Evolutionary conservation across 2,113 vertebrate species (phyloP), one percentile per base, ranked within the genome.

Genomic region (Coptodon bakossiorum): DNA sequence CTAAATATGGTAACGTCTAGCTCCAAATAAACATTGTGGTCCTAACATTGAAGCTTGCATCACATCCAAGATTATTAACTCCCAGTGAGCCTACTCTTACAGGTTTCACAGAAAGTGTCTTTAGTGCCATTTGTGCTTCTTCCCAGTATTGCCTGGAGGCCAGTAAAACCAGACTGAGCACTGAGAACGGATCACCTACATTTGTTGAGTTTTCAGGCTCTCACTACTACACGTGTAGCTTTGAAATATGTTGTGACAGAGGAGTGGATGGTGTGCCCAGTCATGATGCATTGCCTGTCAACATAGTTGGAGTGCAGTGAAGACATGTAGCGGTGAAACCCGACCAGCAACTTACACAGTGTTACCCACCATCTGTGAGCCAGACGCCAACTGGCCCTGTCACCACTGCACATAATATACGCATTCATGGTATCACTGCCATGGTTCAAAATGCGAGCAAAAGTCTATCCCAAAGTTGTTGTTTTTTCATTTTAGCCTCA

Each of bases 371-470:
- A 71, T 57, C 24, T 19, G 27, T 79, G 84, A 92, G 87, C 57
- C 90, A 89, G 85, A 86, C 80, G 59, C 91, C 93, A 92, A 91
- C 91, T 94, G 91, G 85, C 34, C 92, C 71, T 92, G 93, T 95
- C 92, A 90, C 83, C 90, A 80, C 89, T 31, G 31, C 7, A n/a
- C 63, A 81, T 24, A 27, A 84, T 82, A 87, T 83, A 80, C 84
- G 84, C 83, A 80, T 88, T 85, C 82, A 63, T 7, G 12, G 76
- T 83, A 83, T 81, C 29, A 84, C 45, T 19, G 10, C 36, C 54
- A 24, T 52, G 48, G 34, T 34, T 66, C 40, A 22, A 53, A 81
- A 78, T 57, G 48, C 38, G 12, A 38, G 11, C 56, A 38, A 56
- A 45, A 78, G n/a, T 68, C 76, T 27, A 12, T 38, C 36, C 73